Conservation (phyloP, 2,888 invertebrate species). For the Orthonevra nobilis region DNA sequence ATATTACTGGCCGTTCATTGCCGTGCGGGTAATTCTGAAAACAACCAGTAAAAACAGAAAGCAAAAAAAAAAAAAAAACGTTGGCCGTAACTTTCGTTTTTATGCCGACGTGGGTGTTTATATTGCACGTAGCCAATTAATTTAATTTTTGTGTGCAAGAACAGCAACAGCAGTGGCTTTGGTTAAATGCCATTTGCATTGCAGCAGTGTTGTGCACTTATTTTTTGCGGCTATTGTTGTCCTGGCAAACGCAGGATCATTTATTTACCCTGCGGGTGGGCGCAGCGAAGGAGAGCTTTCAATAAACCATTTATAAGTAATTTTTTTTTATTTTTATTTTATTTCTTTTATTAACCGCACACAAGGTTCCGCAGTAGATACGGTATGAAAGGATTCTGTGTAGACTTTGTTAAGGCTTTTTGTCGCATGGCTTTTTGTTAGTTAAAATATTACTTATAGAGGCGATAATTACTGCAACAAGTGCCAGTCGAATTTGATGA, state of each 20-base stretch:
- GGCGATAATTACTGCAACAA: conserved; percentile 37
- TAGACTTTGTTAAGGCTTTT: conserved; percentile 4
- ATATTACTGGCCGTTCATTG: conserved; percentile 49
- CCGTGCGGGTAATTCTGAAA: conserved; percentile 17
- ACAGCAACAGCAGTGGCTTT: conserved; percentile 60
- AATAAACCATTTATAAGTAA: conserved; percentile 39
- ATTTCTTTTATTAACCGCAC: too few species aligned
- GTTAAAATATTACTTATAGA: conserved; percentile 58
- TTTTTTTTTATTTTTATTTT: conserved; percentile 17
- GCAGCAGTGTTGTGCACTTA: conserved; percentile 36
- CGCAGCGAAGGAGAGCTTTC: neutral
- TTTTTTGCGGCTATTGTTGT: conserved; percentile 27
- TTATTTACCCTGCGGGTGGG: conserved; percentile 45
- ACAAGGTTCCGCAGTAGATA: too few species aligned
- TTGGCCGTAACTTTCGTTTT: conserved; percentile 66
- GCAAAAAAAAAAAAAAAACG: conserved; percentile 24
- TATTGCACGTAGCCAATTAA: conserved; percentile 71
- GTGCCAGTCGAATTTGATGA: conserved; percentile 36
- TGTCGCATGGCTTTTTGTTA: conserved; percentile 42
- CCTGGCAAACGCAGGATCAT: conserved; percentile 55
- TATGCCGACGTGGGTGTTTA: conserved; percentile 70
- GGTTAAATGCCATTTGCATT: conserved; percentile 71
- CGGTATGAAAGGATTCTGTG: neutral
- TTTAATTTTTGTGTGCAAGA: conserved; percentile 69
- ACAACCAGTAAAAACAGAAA: conserved; percentile 13